Evolutionary conservation across 2,113 vertebrate genomes (phyloP), one percentile per base, ranked within the genome.

Genomic region (Equus quagga): DNA sequence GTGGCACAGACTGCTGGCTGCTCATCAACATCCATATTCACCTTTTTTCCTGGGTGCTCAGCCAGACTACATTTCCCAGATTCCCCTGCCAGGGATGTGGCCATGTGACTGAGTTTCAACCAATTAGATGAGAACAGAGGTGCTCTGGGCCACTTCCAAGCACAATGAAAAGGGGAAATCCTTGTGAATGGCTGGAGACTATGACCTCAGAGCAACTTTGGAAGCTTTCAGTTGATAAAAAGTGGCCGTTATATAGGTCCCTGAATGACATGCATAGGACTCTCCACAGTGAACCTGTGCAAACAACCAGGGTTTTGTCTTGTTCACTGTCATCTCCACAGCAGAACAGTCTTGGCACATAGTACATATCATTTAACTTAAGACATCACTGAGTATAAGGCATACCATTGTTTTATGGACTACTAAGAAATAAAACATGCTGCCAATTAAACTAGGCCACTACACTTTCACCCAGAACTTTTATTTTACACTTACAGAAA

Each of bases 31-130:
- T 18, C 26, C 36, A 33, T 5, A 8, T 1, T n/a, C 23, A 44
- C 81, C 11, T 24, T 58, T 23, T 23, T 24, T 12, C 64, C 8
- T 67, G 31, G 23, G 49, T 12, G 2, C 23, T 76, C 17, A 9
- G 49, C 49, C 54, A 15, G 73, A 83, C 60, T 85, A 60, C 87
- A 62, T 65, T 91, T 93, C 92, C 92, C 82, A 91, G 58, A n/a
- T 9, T n/a, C 56, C 60, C 51, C 58, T 58, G 73, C 80, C 80
- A 80, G 79, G n/a, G 41, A 62, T 17, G 14, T 21, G 56, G 64
- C 54, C 78, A 54, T 6, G n/a, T 65, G 62, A 88, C n/a, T 31
- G 36, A 54, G 26, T 36, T 62, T 83, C 54, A 64, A 36, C 36
- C 70, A 41, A 75, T 51, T 41, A 86, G 73, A 90, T 49, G 36